Conservation (phyloP, 2,113 vertebrate genomes). For the Ophiodon elongatus region DNA sequence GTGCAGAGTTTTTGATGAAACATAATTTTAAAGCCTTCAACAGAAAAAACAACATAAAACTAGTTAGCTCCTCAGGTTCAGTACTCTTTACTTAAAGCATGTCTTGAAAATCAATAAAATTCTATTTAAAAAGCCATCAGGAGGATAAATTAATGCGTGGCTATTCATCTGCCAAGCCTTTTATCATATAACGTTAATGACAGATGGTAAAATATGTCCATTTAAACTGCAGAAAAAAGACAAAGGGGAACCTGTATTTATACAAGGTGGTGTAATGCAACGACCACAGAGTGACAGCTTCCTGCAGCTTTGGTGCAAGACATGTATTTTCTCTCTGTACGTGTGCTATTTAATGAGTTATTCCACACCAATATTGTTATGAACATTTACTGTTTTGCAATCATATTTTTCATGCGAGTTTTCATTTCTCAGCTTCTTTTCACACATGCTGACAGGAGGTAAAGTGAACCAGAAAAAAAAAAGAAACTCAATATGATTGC, state of each 20-base stretch:
- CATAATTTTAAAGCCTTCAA: background rate
- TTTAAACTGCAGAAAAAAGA: too few relatives aligned
- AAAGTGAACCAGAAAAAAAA: background rate
- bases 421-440: background rate
- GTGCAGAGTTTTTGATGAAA: background rate
- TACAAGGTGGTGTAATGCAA: background rate
- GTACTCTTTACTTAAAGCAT: background rate
- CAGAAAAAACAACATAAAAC: background rate
- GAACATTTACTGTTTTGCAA: background rate
- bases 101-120: background rate
- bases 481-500: background rate
- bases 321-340: background rate
- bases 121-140: background rate
- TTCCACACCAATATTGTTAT: background rate
- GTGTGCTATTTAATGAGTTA: background rate
- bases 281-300: background rate
- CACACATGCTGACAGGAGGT: background rate
- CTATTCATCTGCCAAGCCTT: background rate
- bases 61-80: background rate
- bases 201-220: too few relatives aligned
- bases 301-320: background rate
- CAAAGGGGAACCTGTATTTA: background rate
- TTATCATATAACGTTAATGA: too few relatives aligned
- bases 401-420: background rate
- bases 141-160: background rate